phyloP scores from a whole-genome alignment of 2,888 invertebrate species.

The Pristionchus entomophagus region DNA sequence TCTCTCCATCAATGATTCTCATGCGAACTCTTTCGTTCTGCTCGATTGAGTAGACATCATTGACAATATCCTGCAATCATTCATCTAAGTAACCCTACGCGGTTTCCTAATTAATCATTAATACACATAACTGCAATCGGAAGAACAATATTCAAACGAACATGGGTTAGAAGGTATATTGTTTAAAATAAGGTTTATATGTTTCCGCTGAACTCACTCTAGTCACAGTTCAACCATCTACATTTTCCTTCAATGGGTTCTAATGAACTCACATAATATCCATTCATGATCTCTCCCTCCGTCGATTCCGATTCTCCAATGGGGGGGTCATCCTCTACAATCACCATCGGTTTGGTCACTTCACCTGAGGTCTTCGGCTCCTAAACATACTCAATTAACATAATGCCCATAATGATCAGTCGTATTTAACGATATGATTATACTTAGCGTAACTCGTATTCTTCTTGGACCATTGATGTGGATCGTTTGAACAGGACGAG shows the following conservation, averaged over 20 bases:
- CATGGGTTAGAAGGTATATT: no score
- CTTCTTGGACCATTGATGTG: background rate
- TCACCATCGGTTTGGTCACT: constrained; percentile 10
- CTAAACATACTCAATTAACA: background rate
- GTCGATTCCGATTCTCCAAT: background rate
- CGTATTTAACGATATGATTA: background rate
- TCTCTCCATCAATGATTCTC: constrained; percentile 28
- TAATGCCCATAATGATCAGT: background rate
- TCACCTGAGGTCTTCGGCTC: background rate
- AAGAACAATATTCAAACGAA: background rate
- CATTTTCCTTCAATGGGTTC: no score
- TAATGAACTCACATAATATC: background rate
- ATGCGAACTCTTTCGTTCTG: constrained; percentile 7
- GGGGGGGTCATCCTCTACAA: background rate
- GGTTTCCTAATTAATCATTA: no score
- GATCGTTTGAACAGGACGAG: background rate
- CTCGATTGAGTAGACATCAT: background rate
- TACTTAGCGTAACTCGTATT: background rate
- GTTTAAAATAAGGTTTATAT: background rate
- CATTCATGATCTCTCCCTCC: background rate
- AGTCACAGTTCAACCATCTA: no score
- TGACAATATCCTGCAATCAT: no score
- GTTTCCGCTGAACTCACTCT: no score
- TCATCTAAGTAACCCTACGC: no score
- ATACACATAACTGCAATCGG: background rate